A percentile compares a stretch with the other conserved stretches of the same genome.
These are phyloP conservation scores for Micromesistius poutassou DNA, from an alignment of 2,797 vertebrate genomes.

Conservation along the genomic window DNA sequence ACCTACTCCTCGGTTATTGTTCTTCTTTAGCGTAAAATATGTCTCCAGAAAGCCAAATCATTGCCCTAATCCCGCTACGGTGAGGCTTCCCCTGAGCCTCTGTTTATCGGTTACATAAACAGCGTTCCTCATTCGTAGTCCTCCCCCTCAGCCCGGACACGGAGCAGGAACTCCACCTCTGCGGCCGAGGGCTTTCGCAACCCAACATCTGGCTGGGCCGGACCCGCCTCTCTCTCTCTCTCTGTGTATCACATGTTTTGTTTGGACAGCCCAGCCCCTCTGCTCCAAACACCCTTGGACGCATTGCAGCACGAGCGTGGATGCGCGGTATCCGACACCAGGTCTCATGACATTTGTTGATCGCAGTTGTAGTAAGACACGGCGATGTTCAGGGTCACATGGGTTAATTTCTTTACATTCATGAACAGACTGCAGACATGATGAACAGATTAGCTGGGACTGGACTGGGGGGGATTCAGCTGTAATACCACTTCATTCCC, in stretches of 20 bases:
- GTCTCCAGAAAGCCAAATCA: conserved; percentile 33
- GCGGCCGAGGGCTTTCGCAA: conserved; percentile 61
- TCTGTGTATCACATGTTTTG: conserved; percentile 61
- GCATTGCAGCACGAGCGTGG: conserved; percentile 42
- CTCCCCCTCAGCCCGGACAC: conserved; percentile 34
- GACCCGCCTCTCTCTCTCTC: conserved; percentile 46
- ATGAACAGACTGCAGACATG: neutral
- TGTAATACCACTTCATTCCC: neutral
- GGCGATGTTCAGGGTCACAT: neutral
- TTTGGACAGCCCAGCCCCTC: conserved; percentile 64
- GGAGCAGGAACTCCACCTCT: conserved; percentile 52
- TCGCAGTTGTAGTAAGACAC: neutral
- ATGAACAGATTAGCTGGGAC: neutral
- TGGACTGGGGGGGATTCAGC: neutral
- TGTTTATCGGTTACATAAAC: conserved; percentile 52
- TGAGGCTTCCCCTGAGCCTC: conserved; percentile 4
- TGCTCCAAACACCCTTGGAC: conserved; percentile 46
- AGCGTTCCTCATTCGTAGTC: conserved; percentile 35
- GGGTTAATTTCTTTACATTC: neutral
- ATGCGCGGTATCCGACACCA: neutral
- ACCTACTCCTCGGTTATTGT: neutral
- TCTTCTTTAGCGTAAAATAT: neutral
- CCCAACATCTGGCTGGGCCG: conserved; percentile 64
- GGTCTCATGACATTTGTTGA: neutral
- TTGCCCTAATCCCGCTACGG: conserved; percentile 5